Base-by-base conservation (phyloP, 2,888 invertebrate genomes). In the Pachymerium ferrugineum region DNA sequence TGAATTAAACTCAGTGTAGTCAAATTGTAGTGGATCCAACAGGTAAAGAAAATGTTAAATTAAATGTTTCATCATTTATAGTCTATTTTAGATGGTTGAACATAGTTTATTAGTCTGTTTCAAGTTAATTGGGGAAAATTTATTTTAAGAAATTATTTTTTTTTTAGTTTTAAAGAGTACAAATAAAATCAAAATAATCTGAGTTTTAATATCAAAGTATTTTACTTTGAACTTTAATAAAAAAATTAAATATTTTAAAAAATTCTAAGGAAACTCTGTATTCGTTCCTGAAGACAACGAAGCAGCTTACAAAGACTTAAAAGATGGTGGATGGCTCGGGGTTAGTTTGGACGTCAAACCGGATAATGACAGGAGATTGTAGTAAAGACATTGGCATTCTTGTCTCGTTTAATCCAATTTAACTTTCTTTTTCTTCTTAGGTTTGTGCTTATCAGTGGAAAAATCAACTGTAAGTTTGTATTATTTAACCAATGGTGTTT, bases 391-490 rank as follows among this genome's bases (percentile, higher is more conserved):
- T 47, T 16, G 47, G 16, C 19, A 16, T 16, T 3, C 14, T 6
- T n/a, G n/a, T n/a, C n/a, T n/a, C n/a, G n/a, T n/a, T n/a, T n/a
- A n/a, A n/a, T n/a, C n/a, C n/a, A n/a, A n/a, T n/a, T n/a, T n/a
- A n/a, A n/a, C n/a, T n/a, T n/a, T 16, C 1, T 5, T 6, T 19
- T 19, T 70, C 4, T n/a, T 62, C 30, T n/a, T 62, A 73, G 73
- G 62, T 62, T 10, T 73, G 73, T 19, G 73, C 62, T 19, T 62
- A 73, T 73, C 31, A 29, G 30, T 73, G 73, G 73, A 73, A 73
- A 29, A 73, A 73, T 54, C 54, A 73, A 31, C 54, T 54, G 4
- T 73, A 73, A 6, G 28, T 8, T 12, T 54, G 19, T 30, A 62
- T 62, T 73, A 73, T 62, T 54, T 73, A 5, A 4, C 73, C 22